Percentiles rank a stretch among this genome's conserved stretches.
Evolutionary conservation across 2,113 vertebrate species (phyloP).

Genomic region (Pachyramphus minor): DNA sequence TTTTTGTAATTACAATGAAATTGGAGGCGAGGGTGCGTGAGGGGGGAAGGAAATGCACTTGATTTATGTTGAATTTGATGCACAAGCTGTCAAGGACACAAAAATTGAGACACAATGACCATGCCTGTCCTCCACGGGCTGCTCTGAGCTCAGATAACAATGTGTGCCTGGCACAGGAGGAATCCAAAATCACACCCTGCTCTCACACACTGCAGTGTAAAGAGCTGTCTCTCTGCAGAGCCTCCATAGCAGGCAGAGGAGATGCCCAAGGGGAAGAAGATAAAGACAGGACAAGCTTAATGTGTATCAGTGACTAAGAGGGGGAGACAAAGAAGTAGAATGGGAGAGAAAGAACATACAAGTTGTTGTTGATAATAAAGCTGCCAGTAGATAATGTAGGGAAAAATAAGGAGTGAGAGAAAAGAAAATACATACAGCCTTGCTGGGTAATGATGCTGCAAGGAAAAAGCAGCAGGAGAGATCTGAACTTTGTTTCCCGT

Average conservation of each 20-base stretch:
- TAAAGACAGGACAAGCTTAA: not conserved
- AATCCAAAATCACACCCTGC: not conserved
- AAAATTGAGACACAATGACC: not conserved
- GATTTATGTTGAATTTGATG: not conserved
- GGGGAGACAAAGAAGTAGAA: not conserved
- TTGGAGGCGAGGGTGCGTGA: not conserved
- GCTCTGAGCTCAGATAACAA: not conserved
- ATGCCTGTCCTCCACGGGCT: not conserved
- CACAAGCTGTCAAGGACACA: slow-evolving; percentile 1
- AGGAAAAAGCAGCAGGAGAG: not conserved
- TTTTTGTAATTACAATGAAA: slow-evolving; percentile 46
- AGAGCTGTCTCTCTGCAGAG: not conserved
- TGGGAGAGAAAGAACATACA: not conserved
- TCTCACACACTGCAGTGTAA: not conserved
- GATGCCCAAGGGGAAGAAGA: not conserved
- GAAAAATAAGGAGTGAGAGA: not conserved
- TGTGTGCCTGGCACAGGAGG: not conserved
- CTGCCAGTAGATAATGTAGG: not conserved
- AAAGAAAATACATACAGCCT: not conserved
- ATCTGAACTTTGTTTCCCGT: not conserved
- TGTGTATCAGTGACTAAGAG: not conserved
- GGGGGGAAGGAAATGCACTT: not conserved
- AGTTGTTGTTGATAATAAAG: not conserved
- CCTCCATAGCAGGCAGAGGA: not conserved
- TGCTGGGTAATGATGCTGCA: not conserved